These are phyloP conservation scores for Fissipunctia ypsillon DNA, from an alignment of 2,888 invertebrate genomes.

Conservation along the genomic window DNA sequence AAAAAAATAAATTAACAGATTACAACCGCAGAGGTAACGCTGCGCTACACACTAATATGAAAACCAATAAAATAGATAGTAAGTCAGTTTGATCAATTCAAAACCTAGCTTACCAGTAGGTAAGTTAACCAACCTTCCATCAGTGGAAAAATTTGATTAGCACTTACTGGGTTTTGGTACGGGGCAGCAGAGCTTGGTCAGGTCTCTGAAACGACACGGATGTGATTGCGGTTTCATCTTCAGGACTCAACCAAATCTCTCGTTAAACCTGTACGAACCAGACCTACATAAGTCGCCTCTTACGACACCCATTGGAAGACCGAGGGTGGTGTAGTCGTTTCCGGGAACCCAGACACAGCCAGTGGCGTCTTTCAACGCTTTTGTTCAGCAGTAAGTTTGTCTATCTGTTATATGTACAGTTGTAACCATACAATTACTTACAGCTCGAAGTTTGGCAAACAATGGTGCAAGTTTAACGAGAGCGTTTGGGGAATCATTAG, in stretches of 20 bases:
- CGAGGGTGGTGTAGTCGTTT: neutral
- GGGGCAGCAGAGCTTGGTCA: neutral
- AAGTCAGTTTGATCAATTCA: neutral
- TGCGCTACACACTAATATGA: too few species aligned
- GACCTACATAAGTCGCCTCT: neutral
- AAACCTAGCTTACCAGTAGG: too few species aligned
- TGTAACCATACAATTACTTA: slow-evolving; percentile 45
- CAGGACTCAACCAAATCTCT: neutral
- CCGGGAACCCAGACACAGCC: neutral
- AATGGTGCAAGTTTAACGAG: slow-evolving; percentile 57
- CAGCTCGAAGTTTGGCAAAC: slow-evolving; percentile 45
- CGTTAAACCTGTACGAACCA: neutral
- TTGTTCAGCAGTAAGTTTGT: slow-evolving; percentile 29
- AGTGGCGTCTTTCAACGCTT: slow-evolving; percentile 5
- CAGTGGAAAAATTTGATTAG: neutral
- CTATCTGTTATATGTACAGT: slow-evolving; percentile 30
- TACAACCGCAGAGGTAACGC: too few species aligned
- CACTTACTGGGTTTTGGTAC: neutral
- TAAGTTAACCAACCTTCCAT: too few species aligned
- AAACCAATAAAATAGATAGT: neutral
- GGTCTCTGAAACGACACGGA: neutral
- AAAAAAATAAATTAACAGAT: too few species aligned
- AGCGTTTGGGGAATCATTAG: slow-evolving; percentile 60
- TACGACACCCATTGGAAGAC: neutral
- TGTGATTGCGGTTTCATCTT: neutral